Base-by-base conservation (phyloP, 2,888 invertebrate species). In the Xanthorhoe designata region DNA sequence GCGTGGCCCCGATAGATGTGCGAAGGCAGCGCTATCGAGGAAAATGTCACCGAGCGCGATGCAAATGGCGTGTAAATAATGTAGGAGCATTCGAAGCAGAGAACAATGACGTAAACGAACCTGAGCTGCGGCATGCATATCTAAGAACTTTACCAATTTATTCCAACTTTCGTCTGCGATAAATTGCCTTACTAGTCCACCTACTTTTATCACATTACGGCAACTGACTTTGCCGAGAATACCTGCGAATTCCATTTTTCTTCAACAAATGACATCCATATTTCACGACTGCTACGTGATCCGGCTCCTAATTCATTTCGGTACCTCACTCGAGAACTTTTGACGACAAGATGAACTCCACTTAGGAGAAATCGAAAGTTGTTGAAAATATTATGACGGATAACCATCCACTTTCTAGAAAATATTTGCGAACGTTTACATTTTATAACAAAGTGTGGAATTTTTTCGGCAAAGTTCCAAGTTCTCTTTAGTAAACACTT, bases 1-100 rank as follows among this genome's bases (percentile, higher is more conserved):
- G 45, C 17, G 47, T 64, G 68, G 71, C 59, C 56, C 61, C 53
- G 59, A 61, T 56, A 65, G 15, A 8, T 47, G 38, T 66, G 49
- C 66, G 67, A 70, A 60, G 71, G 70, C 70, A 69, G 69, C 68
- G 68, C 70, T 67, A 73, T 73, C 68, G 74, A 72, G 66, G 69
- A 75, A 76, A 77, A 75, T 75, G 75, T 76, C 17, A 50, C 47
- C 49, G 53, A 35, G 73, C 75, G 74, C 71, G 79, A 78, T 84
- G 85, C 82, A 87, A 87, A 89, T 89, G 84, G 82, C 73, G 80
- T 79, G 84, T 90, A 87, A 90, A 91, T 92, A 90, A 91, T 85
- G 88, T 86, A 90, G 80, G 86, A 87, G 78, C 69, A 70, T 74
- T 70, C 65, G 64, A 74, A 75, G 78, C 57, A 52, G 61, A 62